phyloP scores from a whole-genome alignment of 2,113 vertebrate species.

The Hepsetus odoe region DNA sequence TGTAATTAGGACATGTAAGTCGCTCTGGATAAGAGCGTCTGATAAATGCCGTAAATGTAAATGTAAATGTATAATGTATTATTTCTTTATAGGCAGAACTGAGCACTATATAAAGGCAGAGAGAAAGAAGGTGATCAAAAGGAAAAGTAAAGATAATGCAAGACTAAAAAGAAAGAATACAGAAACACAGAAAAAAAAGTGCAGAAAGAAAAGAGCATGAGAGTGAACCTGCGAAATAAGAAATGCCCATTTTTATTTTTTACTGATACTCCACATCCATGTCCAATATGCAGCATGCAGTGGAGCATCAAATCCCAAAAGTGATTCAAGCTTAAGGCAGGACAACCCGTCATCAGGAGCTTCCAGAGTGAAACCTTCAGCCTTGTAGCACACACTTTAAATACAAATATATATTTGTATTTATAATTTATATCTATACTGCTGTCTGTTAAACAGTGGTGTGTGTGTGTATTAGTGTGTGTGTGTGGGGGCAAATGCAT shows the following conservation, averaged over 20 bases:
- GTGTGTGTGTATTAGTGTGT: slow-evolving; percentile 5
- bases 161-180: too few species aligned
- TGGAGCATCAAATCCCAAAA: neutral
- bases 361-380: neutral
- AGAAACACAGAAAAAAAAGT: neutral
- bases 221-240: slow-evolving; percentile 17
- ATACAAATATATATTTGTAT: too few species aligned
- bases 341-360: neutral
- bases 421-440: too few species aligned
- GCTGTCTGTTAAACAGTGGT: neutral
- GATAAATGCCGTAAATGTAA: too few species aligned
- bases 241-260: slow-evolving; percentile 35
- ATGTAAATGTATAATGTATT: too few species aligned
- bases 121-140: neutral
- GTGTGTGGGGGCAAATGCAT: slow-evolving; percentile 9
- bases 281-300: neutral
- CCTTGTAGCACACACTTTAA: neutral
- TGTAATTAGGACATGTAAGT: too few species aligned
- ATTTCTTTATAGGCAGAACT: neutral
- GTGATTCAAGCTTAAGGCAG: slow-evolving; percentile 16
- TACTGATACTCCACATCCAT: neutral
- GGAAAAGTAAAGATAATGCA: neutral
- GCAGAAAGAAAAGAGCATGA: neutral
- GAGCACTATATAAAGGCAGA: neutral
- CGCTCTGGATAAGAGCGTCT: too few species aligned